Evolutionary conservation across 1,140 invertebrate species (phyloP).

Genomic region (Leptinotarsa texana): DNA sequence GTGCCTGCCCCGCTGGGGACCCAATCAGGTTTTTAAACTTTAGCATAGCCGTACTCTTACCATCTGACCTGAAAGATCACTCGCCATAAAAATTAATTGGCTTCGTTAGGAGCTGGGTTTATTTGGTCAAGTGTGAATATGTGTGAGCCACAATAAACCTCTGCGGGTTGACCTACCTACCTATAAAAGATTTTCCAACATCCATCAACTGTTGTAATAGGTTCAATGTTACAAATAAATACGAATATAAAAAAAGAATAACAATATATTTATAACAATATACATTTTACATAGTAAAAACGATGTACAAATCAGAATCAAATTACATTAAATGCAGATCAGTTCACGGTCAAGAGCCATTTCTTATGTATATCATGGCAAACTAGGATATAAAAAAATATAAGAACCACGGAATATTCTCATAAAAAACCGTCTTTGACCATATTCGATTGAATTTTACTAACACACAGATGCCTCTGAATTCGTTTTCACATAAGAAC

Average conservation of each 20-base stretch:
- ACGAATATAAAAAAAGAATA: slow-evolving; percentile 32
- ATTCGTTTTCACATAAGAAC: slow-evolving; percentile 35
- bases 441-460: slow-evolving; percentile 20
- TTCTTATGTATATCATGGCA: background rate
- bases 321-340: slow-evolving; percentile 40
- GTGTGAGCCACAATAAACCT: too few relatives aligned
- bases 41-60: too few relatives aligned
- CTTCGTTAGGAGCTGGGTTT: too few relatives aligned
- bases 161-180: too few relatives aligned
- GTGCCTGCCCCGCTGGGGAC: too few relatives aligned
- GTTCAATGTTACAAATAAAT: slow-evolving; percentile 3
- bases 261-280: slow-evolving; percentile 45
- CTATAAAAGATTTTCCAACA: too few relatives aligned
- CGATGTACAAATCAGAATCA: slow-evolving; percentile 29
- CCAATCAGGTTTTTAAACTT: too few relatives aligned
- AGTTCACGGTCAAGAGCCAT: slow-evolving; percentile 32
- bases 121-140: too few relatives aligned
- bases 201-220: background rate
- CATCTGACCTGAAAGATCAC: too few relatives aligned
- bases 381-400: background rate
- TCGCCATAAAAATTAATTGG: too few relatives aligned
- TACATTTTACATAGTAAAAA: slow-evolving; percentile 33
- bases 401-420: background rate
- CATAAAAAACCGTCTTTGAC: slow-evolving; percentile 24
- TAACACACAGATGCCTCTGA: slow-evolving; percentile 26